These are phyloP conservation scores for Junonia oenone DNA, from an alignment of 2,888 invertebrate species.

Conservation along the genomic window DNA sequence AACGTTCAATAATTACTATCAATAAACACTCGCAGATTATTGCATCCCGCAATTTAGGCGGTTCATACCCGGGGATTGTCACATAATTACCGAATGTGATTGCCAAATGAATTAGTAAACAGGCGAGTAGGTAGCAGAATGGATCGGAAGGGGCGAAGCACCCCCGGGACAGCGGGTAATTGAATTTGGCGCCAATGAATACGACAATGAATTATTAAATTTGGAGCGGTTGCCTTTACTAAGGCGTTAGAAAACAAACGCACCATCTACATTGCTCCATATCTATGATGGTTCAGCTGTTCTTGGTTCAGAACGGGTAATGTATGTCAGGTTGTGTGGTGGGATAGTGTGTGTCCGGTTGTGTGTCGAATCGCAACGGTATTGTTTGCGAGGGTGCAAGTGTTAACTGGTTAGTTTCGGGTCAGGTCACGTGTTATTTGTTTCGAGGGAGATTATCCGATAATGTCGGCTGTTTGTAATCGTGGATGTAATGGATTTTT, in stretches of 20 bases:
- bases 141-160: constrained; percentile 34
- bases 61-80: constrained; percentile 46
- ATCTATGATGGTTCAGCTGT: not conserved
- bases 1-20: not conserved
- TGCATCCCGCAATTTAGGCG: constrained; percentile 13
- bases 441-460: constrained; percentile 13
- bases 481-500: not conserved
- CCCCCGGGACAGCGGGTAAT: constrained; percentile 55
- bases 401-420: constrained; percentile 37
- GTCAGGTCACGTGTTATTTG: constrained; percentile 38
- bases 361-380: constrained; percentile 38
- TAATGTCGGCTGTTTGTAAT: not conserved
- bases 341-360: constrained; percentile 12
- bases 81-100: constrained; percentile 72
- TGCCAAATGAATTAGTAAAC: constrained; percentile 73
- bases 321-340: constrained; percentile 9
- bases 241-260: not conserved
- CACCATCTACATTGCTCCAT: constrained; percentile 16
- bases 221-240: constrained; percentile 46
- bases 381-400: constrained; percentile 31
- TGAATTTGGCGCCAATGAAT: constrained; percentile 75
- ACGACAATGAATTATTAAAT: constrained; percentile 76
- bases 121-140: constrained; percentile 54
- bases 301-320: constrained; percentile 6
- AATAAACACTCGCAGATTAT: constrained; percentile 19